Evolutionary conservation across 2,797 vertebrate species (phyloP).

Genomic region (Phataginus tetradactyla): DNA sequence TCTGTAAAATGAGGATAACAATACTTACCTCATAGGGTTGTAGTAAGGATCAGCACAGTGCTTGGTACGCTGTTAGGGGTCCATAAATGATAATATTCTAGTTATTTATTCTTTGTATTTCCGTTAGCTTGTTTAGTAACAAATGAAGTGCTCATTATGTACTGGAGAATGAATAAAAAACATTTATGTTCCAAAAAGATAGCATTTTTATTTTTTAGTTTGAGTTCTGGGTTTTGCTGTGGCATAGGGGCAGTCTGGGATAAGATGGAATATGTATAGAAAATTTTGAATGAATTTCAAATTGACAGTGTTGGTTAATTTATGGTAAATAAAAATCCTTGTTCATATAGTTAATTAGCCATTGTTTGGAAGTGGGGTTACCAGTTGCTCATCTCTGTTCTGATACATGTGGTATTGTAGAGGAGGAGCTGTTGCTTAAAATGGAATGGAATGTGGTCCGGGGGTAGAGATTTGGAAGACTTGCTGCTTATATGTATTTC

Average conservation of each 20-base stretch:
- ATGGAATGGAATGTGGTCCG: not conserved
- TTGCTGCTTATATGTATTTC: not conserved
- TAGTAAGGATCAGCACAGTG: not conserved
- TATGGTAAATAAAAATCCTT: not conserved
- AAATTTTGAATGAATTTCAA: not conserved
- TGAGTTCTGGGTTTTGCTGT: conserved; percentile 23
- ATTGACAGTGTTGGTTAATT: not conserved
- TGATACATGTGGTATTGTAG: not conserved
- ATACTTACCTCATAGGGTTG: not conserved
- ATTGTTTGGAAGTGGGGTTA: not conserved
- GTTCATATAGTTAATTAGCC: not conserved
- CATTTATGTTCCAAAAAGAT: not conserved
- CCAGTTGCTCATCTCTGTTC: not conserved
- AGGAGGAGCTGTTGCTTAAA: not conserved
- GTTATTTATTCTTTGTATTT: not conserved
- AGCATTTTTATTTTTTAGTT: not conserved
- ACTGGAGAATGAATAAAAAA: not conserved
- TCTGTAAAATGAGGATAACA: not conserved
- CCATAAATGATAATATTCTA: not conserved
- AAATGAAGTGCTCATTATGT: not conserved
- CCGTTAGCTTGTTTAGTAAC: not conserved
- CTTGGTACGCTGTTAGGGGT: not conserved
- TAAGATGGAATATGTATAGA: not conserved
- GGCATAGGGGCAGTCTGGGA: not conserved
- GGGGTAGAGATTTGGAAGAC: not conserved